Conservation (phyloP, 2,113 vertebrate genomes). For the Ceuthmochares aereus region DNA sequence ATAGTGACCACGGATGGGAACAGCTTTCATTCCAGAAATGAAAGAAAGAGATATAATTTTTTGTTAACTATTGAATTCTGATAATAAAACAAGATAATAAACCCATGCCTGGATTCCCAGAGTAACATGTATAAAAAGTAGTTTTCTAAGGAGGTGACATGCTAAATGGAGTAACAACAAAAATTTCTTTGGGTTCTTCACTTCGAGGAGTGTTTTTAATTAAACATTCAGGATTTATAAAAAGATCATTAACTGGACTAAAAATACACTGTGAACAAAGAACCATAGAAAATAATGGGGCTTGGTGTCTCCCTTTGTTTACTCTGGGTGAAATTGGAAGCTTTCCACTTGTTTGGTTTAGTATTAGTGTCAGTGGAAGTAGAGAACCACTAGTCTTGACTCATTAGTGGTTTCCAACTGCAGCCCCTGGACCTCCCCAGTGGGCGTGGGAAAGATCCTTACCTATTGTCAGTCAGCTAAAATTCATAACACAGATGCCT, state of each 20-base stretch:
- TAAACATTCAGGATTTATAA: not conserved
- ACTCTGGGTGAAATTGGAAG: not conserved
- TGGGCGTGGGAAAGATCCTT: constrained; percentile 42
- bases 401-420: not conserved
- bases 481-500: constrained; percentile 54
- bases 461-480: constrained; percentile 41
- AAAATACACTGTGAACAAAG: not conserved
- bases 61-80: not conserved
- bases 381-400: not conserved
- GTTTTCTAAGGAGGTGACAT: not conserved
- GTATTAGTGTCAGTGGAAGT: not conserved
- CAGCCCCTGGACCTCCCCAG: not conserved
- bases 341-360: not conserved
- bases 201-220: not conserved
- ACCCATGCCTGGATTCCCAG: not conserved
- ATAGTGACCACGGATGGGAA: not conserved
- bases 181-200: not conserved
- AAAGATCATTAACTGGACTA: not conserved
- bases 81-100: not conserved
- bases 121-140: not conserved
- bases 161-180: not conserved
- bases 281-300: not conserved
- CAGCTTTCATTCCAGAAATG: not conserved
- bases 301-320: constrained; percentile 26
- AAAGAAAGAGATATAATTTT: not conserved